Evolutionary conservation across 2,113 vertebrate species (phyloP), one percentile per base, ranked within the genome.

Genomic region (Tychaedon coryphoeus): DNA sequence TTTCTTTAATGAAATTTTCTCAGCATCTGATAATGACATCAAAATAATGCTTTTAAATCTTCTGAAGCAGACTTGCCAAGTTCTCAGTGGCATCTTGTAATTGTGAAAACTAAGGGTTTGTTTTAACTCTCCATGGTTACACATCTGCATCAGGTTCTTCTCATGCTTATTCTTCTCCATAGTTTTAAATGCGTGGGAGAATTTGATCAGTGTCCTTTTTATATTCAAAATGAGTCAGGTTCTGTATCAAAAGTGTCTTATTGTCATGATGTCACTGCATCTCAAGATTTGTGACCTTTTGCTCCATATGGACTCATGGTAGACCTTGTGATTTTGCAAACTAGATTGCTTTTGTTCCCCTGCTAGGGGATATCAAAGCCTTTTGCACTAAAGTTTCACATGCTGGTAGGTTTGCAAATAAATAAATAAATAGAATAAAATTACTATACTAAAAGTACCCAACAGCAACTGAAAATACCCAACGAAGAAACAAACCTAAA

Each of bases 261-360:
- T 99, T 99, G 99, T 99, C 98, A 98, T 99, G 98, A 98, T 99
- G 99, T 99, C 99, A 99, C 98, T 95, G 97, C 99, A 97, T 98
- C 99, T 99, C 98, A 99, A 99, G 98, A 98, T 98, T 97, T 98
- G 98, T 99, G 99, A 99, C 99, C 99, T 99, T 98, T 98, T 99
- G 98, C 98, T 98, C 98, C 98, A 98, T 98, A 98, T 98, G 98
- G 98, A 98, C 99, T 99, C 98, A 98, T 98, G 98, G 98, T 97
- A 98, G 97, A 97, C 97, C 97, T 98, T 92, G 96, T 97, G 95
- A 97, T 98, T 97, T 97, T 96, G 98, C 97, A 96, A 97, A 96
- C 97, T 97, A 97, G 97, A 98, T 98, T 98, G 98, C 98, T 98
- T 98, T 99, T 98, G 98, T 99, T 98, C 97, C 97, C 98, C 98